Conservation (phyloP, 2,888 invertebrate genomes). For the Epistrophe grossulariae region DNA sequence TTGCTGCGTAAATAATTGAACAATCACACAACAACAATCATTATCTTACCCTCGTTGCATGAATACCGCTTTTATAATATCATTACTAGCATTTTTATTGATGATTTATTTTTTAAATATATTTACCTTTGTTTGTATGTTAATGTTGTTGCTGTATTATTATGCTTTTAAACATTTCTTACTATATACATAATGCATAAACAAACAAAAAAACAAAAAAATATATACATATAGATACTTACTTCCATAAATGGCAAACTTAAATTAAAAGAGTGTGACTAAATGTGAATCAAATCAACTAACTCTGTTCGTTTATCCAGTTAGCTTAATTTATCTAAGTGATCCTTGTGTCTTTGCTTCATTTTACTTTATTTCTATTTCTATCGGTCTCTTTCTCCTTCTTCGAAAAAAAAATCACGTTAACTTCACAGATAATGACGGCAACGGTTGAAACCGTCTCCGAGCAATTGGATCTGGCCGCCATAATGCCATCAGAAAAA, state of each 20-base stretch:
- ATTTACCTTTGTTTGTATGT: constrained; percentile 16
- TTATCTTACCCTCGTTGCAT: background rate
- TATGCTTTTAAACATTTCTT: constrained; percentile 52
- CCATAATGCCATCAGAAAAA: constrained; percentile 91
- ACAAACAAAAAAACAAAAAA: constrained; percentile 17
- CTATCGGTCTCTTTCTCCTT: constrained; percentile 46
- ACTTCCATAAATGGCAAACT: constrained; percentile 64
- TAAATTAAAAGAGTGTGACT: constrained; percentile 68
- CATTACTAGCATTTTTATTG: background rate
- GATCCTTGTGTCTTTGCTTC: constrained; percentile 64
- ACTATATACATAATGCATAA: constrained; percentile 12
- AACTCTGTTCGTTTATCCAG: constrained; percentile 58
- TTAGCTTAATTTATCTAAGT: constrained; percentile 69
- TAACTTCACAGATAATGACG: constrained; percentile 91
- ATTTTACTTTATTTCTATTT: constrained; percentile 58
- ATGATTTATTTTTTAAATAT: background rate
- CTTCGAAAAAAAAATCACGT: constrained; percentile 57
- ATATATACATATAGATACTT: background rate
- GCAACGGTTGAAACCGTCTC: constrained; percentile 97
- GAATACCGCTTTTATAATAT: background rate
- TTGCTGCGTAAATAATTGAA: background rate
- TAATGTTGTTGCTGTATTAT: constrained; percentile 60
- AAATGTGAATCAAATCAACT: constrained; percentile 67
- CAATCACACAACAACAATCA: background rate
- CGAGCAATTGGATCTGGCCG: constrained; percentile 94